These are phyloP conservation scores for Tylochromis polylepis DNA, from an alignment of 2,113 vertebrate species.

Conservation along the genomic window DNA sequence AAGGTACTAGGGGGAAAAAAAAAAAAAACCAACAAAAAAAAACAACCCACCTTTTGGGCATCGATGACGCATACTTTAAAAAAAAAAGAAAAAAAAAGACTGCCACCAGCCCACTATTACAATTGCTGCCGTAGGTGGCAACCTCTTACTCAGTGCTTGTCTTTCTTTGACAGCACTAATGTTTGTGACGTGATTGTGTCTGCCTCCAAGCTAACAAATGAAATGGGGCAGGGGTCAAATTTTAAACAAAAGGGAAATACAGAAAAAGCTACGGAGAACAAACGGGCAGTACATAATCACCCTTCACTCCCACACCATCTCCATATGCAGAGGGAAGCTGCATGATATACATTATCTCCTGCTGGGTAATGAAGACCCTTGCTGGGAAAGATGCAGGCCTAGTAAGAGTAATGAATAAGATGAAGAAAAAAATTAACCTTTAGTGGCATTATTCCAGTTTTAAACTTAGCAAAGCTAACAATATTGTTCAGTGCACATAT, in stretches of 20 bases:
- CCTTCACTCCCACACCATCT: conserved; percentile 12
- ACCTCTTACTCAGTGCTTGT: not conserved
- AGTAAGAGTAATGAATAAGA: not conserved
- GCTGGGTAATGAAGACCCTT: conserved; percentile 13
- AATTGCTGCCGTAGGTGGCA: not conserved
- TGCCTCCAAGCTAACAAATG: not conserved
- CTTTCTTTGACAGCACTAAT: not conserved
- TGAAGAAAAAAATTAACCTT: not conserved
- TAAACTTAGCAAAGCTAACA: not conserved
- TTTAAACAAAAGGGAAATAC: conserved; percentile 10
- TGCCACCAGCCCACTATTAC: not conserved
- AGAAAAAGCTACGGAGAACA: conserved; percentile 4
- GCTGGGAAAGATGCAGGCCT: not conserved
- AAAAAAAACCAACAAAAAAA: too few species aligned
- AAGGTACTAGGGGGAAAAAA: rapidly evolving
- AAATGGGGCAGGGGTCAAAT: not conserved
- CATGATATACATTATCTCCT: conserved; percentile 8
- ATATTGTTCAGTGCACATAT: not conserved
- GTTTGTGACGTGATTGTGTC: not conserved
- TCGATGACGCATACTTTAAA: not conserved
- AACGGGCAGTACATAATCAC: not conserved
- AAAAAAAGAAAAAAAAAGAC: not conserved
- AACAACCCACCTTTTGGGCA: not conserved
- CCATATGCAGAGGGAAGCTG: conserved; percentile 5
- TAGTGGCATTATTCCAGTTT: not conserved